These are phyloP conservation scores for Catamblyrhynchus diadema DNA, from an alignment of 2,797 vertebrate genomes.

Conservation along the genomic window DNA sequence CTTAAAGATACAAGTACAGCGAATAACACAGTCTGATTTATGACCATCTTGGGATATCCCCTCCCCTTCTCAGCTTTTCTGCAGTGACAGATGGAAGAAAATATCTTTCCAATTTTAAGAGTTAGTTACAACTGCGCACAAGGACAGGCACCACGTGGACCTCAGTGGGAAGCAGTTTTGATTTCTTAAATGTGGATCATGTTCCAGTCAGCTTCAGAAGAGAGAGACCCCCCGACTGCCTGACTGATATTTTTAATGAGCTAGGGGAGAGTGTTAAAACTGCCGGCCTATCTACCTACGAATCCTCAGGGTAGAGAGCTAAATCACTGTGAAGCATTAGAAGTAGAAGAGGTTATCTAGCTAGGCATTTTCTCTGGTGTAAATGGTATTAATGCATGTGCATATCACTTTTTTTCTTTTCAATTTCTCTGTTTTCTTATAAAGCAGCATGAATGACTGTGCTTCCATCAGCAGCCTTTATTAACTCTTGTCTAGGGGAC, in stretches of 20 bases:
- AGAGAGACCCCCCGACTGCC: neutral
- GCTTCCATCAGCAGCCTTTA: neutral
- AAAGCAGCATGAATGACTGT: neutral
- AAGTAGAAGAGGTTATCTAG: slow-evolving; percentile 1
- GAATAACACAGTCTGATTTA: neutral
- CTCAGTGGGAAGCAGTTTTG: neutral
- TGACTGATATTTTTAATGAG: slow-evolving; percentile 10
- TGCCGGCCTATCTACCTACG: neutral
- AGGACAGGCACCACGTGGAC: neutral
- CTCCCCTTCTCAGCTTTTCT: neutral
- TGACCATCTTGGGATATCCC: neutral
- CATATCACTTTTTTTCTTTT: neutral
- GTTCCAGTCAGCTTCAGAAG: neutral
- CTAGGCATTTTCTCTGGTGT: neutral
- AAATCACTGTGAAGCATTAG: neutral
- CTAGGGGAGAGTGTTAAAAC: neutral
- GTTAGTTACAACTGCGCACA: neutral
- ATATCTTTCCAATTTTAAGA: neutral
- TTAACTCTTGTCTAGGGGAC: neutral
- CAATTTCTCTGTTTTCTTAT: neutral
- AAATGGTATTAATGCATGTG: neutral
- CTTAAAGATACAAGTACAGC: neutral
- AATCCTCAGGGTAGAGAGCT: neutral
- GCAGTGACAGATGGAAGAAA: neutral
- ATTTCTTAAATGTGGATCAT: neutral